Percentiles rank a stretch among this genome's conserved stretches.
Conservation (phyloP, 2,797 vertebrate genomes). For the Melanotaenia nigrans region DNA sequence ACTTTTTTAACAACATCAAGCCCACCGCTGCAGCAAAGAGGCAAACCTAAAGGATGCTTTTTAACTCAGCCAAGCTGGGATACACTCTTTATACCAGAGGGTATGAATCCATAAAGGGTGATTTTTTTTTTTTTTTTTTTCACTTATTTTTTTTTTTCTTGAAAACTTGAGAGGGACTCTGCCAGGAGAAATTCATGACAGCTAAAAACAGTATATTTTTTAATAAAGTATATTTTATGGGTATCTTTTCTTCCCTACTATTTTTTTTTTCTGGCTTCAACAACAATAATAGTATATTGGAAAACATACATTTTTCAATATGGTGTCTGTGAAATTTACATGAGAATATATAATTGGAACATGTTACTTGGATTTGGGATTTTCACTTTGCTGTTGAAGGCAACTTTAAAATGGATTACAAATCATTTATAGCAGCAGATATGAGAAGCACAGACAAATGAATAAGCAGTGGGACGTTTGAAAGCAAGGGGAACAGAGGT, state of each 20-base stretch:
- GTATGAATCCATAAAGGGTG: constrained; percentile 5
- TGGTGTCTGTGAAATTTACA: constrained; percentile 20
- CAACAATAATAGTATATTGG: constrained; percentile 8
- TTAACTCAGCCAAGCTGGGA: constrained; percentile 26
- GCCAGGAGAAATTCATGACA: constrained; percentile 34
- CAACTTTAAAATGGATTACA: constrained; percentile 43
- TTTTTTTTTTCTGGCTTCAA: background rate
- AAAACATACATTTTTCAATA: constrained; percentile 17
- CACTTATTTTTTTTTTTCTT: background rate
- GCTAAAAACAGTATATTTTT: constrained; percentile 1
- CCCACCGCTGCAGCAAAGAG: constrained; percentile 53
- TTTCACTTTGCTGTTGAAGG: constrained; percentile 36
- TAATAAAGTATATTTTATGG: background rate
- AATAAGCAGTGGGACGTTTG: constrained; percentile 39
- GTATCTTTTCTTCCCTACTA: background rate
- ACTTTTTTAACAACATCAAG: constrained; percentile 70
- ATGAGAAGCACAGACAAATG: constrained; percentile 54
- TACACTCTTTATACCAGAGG: constrained; percentile 31
- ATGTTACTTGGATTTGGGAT: constrained; percentile 31
- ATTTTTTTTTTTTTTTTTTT: background rate
- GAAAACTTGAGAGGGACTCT: constrained; percentile 22
- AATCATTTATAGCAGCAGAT: constrained; percentile 46
- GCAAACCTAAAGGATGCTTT: constrained; percentile 44
- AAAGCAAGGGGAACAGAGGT: constrained; percentile 35
- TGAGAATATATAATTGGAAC: constrained; percentile 21